Evolutionary conservation across 2,888 invertebrate species (phyloP), one percentile per base, ranked within the genome.

Genomic region (Ypsolopha sequella): DNA sequence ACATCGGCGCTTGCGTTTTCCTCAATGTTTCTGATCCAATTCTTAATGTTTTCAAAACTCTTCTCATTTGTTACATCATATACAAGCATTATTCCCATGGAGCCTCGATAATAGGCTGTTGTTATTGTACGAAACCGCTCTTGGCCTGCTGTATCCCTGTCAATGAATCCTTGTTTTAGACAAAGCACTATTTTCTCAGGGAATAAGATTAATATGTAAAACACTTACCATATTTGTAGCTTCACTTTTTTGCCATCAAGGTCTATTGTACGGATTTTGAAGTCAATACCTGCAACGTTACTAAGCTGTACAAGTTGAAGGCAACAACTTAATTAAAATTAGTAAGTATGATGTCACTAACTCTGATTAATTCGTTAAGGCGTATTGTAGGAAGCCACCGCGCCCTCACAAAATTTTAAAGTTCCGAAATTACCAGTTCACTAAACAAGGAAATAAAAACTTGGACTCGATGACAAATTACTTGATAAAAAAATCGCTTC

Each of bases 1-100:
- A 99, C 99, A 87, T 99, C 99, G 13, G 97, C 95, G 48, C 97
- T 97, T 11, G 99, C 99, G 89, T 99, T 98, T 86, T 99, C 98
- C 78, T 99, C 98, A 71, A 99, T 99, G 85, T 99, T 99, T 68
- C 98, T 89, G 62, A 99, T 97, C 99, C 99, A 99, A 78, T 99
- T 99, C 76, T 98, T 96, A 53, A 99, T 99, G 76, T 99, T 99
- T 81, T 99, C 97, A 87, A 99, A 99, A 64, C 97, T 98, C 86
- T 98, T 98, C 74, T 98, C 98, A 87, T 98, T 98, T 65, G 99
- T 99, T 62, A 99, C 98, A 84, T 99, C 99, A 81, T 99, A 99
- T 41, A 98, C 98, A 60, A 99, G 89, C 97, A 99, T 98, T 62
- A 99, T 99, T 55, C 99, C 99, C 98, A 99, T 99, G 44, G 99